Evolutionary conservation across 2,113 vertebrate genomes (phyloP), one percentile per base, ranked within the genome.

Genomic region (Myotis davidii): DNA sequence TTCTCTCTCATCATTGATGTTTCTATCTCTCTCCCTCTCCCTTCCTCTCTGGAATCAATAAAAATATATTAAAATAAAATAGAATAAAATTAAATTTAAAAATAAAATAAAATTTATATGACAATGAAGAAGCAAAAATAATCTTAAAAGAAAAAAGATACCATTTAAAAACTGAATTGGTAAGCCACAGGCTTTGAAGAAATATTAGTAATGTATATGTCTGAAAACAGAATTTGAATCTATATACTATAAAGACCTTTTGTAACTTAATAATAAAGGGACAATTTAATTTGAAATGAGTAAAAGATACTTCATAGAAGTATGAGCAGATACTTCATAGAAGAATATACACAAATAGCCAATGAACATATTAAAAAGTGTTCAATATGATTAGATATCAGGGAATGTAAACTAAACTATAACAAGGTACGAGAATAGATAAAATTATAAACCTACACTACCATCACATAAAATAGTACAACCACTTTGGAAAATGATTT

Each of bases 51-150:
- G 56, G 23, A 61, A 61, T 61, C 23, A 61, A 61, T 25, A 61
- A 61, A 61, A 11, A 27, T 61, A 61, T 61, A 27, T 61, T 61
- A 61, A 27, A 61, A 61, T 61, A 61, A 61, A 61, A 61, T 59
- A 59, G 23, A 25, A 59, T 59, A 59, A 59, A 59, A 59, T 65
- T 83, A 93, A 90, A 20, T 78, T 39, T 87, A 54, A 45, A 45
- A 25, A 59, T 59, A 59, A 59, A 10, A 59, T 72, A 87, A 93
- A 90, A 20, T 72, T 39, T 83, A 54, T 27, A 34, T 78, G 7
- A 37, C 7, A 78, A 78, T 88, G n/a, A 42, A 52, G 52, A 78
- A 94, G 86, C 16, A 76, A 78, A 90, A 93, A 45, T 85, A 64
- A 37, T 82, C 14, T 82, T 59, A 21, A 79, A 34, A 61, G 27